phyloP scores from a whole-genome alignment of 2,888 invertebrate genomes.

The Cataglyphis albicans region DNA sequence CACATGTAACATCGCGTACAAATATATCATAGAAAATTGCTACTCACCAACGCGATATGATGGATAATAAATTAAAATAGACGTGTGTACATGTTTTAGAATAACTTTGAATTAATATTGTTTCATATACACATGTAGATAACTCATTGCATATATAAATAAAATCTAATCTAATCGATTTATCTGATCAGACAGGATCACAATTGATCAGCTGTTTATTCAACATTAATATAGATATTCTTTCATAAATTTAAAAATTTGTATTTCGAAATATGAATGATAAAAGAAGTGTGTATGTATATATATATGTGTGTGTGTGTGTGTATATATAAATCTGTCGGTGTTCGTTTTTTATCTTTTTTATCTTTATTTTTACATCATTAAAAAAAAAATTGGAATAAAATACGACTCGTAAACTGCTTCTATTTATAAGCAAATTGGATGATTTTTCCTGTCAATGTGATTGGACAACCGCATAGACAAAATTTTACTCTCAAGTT shows the following conservation, averaged over 20 bases:
- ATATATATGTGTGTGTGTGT: no score
- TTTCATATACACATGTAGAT: background rate
- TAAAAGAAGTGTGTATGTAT: background rate
- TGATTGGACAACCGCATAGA: no score
- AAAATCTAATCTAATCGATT: background rate
- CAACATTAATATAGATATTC: background rate
- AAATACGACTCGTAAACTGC: background rate
- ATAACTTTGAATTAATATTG: background rate
- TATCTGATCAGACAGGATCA: background rate
- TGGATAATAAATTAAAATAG: slow-evolving; percentile 12
- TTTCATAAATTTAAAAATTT: background rate
- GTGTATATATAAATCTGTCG: background rate
- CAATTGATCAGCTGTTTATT: background rate
- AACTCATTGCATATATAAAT: background rate
- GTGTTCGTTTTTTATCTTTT: background rate
- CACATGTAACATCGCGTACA: background rate
- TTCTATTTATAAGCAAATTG: background rate
- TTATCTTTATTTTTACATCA: background rate
- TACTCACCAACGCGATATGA: slow-evolving; percentile 14
- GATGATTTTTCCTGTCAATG: background rate
- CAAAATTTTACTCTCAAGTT: background rate
- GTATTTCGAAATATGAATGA: background rate
- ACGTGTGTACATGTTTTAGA: background rate
- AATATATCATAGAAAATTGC: slow-evolving; percentile 18
- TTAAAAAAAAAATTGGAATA: background rate